Evolutionary conservation across 2,113 vertebrate species (phyloP), one percentile per base, ranked within the genome.

Genomic region (Psilopogon haemacephalus): DNA sequence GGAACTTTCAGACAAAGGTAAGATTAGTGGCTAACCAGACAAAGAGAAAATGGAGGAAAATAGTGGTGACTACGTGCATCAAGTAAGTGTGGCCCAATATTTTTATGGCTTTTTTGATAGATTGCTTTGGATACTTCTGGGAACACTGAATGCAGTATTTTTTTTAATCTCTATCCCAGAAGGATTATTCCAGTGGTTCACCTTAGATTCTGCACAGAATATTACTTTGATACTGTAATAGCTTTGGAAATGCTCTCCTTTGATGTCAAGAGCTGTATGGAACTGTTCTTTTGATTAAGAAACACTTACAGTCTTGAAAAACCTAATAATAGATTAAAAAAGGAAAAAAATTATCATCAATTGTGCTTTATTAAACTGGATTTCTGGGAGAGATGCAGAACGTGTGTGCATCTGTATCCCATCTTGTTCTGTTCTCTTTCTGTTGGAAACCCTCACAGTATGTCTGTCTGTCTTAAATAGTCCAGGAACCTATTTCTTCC

Each of bases 281-380:
- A 96, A 94, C 87, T 95, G 80, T 94, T 96, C 97, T 97, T 98
- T 98, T 97, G 97, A 98, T 97, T 97, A 97, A 95, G 97, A 93
- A 95, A 78, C 63, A 88, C 94, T 96, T 93, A 56, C 60, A 91
- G 65, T 40, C 94, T 96, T 96, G 97, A 95, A 96, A 97, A 97
- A 76, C 85, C 76, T 94, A 93, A 96, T 95, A 97, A 96, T 95
- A 95, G 97, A 35, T 50, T 37, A 96, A 33, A 18, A 38, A 38
- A 50, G 48, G 5, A 89, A 55, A 84, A 59, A 55, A 50, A 91
- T 55, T 15, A 85, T 77, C 55, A 91, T 91, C 95, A 94, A 15
- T 97, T 96, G 93, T 95, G 33, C 96, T 93, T 88, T 89, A 95
- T 95, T 93, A 97, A 96, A 95, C 71, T 81, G 71, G 96, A 86